Evolutionary conservation across 2,797 vertebrate species (phyloP).

Genomic region (Spatula clypeata): DNA sequence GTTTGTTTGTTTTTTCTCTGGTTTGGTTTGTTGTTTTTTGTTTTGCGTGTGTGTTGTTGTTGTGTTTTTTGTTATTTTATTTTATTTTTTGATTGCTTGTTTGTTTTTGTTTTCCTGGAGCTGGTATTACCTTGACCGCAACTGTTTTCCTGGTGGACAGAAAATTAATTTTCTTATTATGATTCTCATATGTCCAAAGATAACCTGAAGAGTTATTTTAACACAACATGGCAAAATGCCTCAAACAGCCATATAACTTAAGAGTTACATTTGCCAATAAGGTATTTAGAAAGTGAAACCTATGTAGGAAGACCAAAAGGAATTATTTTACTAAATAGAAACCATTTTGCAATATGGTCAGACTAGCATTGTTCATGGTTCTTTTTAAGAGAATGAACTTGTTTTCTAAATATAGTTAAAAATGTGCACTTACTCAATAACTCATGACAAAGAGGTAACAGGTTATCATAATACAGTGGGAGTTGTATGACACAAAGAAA

Average conservation of each 20-base stretch:
- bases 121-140: slow-evolving; percentile 33
- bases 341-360: slow-evolving; percentile 69
- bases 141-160: slow-evolving; percentile 12
- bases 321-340: slow-evolving; percentile 66
- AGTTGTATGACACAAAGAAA: slow-evolving; percentile 75
- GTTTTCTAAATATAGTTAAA: slow-evolving; percentile 70
- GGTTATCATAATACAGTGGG: slow-evolving; percentile 69
- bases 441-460: slow-evolving; percentile 73
- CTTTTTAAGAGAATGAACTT: slow-evolving; percentile 35
- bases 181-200: slow-evolving; percentile 18
- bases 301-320: slow-evolving; percentile 25
- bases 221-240: slow-evolving; percentile 53
- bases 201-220: slow-evolving; percentile 58
- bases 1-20: too few relatives aligned
- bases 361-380: slow-evolving; percentile 37
- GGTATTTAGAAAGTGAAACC: slow-evolving; percentile 75
- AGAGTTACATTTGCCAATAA: slow-evolving; percentile 67
- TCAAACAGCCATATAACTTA: slow-evolving; percentile 45
- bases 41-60: background rate
- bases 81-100: too few relatives aligned
- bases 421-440: slow-evolving; percentile 60
- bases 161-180: slow-evolving; percentile 39
- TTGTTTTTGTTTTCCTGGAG: background rate
- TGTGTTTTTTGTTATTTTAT: too few relatives aligned
- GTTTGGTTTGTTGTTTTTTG: too few relatives aligned